phyloP scores from a whole-genome alignment of 2,888 invertebrate species.

The Thelaira solivaga region DNA sequence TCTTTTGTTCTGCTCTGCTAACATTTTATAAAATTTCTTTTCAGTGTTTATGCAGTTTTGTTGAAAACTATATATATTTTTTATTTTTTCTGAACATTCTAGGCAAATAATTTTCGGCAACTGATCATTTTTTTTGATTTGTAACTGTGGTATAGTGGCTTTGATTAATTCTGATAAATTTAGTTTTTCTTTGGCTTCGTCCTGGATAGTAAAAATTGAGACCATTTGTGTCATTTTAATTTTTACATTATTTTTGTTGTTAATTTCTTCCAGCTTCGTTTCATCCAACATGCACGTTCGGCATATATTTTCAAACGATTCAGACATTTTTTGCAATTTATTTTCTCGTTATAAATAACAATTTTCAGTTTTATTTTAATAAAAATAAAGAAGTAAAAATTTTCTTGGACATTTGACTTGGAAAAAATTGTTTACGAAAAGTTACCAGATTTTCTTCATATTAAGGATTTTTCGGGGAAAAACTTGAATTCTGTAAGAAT shows the following conservation, averaged over 20 bases:
- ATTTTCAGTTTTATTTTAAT: not conserved
- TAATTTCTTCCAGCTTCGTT: constrained; percentile 6
- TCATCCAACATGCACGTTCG: constrained; percentile 43
- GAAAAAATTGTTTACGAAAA: not conserved
- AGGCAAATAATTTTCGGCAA: constrained; percentile 44
- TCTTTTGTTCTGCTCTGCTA: not conserved
- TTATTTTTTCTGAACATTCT: constrained; percentile 45
- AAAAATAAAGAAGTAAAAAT: constrained; percentile 15
- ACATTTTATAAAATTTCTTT: constrained; percentile 50
- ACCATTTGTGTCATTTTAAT: constrained; percentile 40
- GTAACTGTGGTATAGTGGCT: constrained; percentile 36
- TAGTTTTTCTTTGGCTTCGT: constrained; percentile 34
- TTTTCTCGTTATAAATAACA: not conserved
- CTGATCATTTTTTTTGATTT: constrained; percentile 38
- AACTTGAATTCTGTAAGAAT: not conserved
- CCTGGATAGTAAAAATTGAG: constrained; percentile 22
- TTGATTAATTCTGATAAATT: constrained; percentile 39
- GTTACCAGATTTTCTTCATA: not conserved
- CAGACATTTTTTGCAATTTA: constrained; percentile 16
- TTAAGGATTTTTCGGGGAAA: not conserved
- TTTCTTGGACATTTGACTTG: not conserved
- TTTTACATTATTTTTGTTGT: constrained; percentile 27
- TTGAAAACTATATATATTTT: constrained; percentile 48
- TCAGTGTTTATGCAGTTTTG: constrained; percentile 46
- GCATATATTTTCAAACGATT: constrained; percentile 29